Evolutionary conservation across 2,888 invertebrate genomes (phyloP), one percentile per base, ranked within the genome.

Genomic region (Mallateleia sp.): DNA sequence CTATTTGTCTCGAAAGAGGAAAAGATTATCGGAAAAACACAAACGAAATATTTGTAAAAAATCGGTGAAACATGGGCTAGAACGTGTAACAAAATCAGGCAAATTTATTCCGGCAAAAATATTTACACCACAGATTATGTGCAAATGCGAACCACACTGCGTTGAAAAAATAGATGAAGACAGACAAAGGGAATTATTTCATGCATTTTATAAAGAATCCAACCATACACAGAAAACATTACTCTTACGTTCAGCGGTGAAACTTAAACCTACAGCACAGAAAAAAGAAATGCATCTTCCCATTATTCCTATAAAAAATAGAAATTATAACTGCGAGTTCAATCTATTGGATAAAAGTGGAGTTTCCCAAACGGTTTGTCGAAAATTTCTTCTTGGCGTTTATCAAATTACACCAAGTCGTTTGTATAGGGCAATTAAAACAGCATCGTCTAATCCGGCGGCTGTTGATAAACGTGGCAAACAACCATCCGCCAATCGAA

Each of bases 61-160:
- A 15, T 56, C 64, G 14, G 69, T 82, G 8, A 54, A 82, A 75
- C 64, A 15, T 18, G 75, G 69, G 2, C 38, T 32, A 14, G 69
- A 45, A 66, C 47, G 75, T 20, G 28, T 60, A 9, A 67, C 82
- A 9, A 47, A 22, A 20, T 52, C 58, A 1, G 82, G 82, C 3
- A 75, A 82, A 54, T 6, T 69, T 2, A 82, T 75, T 6, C 42
- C 28, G 14, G 69, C 25, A 2, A 82, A 62, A 38, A 42, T 25
- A 20, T 80, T 80, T 20, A 20, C 28, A 11, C 20, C 79, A 1
- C 79, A 85, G 60, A 54, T 15, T 32, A 54, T 60, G 7, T 85
- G 85, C 52, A 54, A 42, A 58, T 85, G 85, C 18, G 60, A 79
- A n/a, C n/a, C 20, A 14, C 8, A 58, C n/a, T 85, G 85, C 22